Conservation (phyloP, 2,888 invertebrate species). For the Tipula helvola region DNA sequence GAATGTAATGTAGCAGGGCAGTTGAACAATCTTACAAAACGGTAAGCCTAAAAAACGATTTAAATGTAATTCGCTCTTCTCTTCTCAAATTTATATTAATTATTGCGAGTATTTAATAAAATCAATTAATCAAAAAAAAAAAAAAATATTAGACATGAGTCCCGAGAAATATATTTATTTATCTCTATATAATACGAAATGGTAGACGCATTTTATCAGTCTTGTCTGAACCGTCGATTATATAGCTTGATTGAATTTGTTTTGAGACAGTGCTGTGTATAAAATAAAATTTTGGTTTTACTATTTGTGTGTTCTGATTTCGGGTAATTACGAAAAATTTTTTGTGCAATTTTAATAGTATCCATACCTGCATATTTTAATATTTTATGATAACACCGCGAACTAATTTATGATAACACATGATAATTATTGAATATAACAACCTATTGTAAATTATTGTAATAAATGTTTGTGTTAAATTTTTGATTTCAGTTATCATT, state of each 20-base stretch:
- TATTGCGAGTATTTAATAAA: no score
- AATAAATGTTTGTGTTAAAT: background rate
- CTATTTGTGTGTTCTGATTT: background rate
- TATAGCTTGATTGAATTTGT: background rate
- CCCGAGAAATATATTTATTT: no score
- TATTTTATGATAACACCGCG: background rate
- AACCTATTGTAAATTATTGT: background rate
- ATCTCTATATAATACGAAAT: no score
- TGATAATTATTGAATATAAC: background rate
- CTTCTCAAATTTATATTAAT: no score
- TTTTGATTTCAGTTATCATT: no score
- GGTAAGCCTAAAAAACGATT: background rate
- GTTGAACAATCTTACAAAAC: background rate
- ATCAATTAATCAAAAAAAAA: no score
- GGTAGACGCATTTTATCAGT: background rate
- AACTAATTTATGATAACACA: background rate
- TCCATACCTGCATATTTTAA: background rate
- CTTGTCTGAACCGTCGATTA: background rate
- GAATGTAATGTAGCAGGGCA: background rate
- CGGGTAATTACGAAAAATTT: background rate
- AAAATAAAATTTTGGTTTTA: background rate
- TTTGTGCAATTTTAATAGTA: background rate
- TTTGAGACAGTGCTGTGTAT: background rate
- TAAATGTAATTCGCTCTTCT: no score
- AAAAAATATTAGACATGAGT: no score